These are phyloP conservation scores for Entomobrya multifasciata DNA, from an alignment of 2,888 invertebrate genomes.

Conservation along the genomic window DNA sequence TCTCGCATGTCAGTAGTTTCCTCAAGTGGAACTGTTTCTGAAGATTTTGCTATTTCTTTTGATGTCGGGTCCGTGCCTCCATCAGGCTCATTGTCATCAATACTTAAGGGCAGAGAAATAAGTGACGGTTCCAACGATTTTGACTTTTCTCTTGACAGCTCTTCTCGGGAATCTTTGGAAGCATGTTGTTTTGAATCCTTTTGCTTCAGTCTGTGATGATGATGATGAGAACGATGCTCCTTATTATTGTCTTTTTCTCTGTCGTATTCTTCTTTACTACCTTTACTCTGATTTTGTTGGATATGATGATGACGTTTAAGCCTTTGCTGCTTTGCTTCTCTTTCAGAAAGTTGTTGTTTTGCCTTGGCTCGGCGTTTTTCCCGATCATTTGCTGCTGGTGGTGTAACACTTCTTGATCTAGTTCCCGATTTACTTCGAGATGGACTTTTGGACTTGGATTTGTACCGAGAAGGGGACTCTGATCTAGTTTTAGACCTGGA, in stretches of 20 bases:
- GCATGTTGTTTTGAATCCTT: slow-evolving; percentile 53
- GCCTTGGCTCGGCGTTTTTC: slow-evolving; percentile 32
- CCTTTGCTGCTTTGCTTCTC: slow-evolving; percentile 41
- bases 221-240: slow-evolving; percentile 44
- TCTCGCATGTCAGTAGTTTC: slow-evolving; percentile 46
- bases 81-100: slow-evolving; percentile 49
- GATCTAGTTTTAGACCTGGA: slow-evolving; percentile 75
- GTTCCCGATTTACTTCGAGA: slow-evolving; percentile 75
- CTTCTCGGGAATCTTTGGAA: slow-evolving; percentile 55
- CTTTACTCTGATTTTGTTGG: slow-evolving; percentile 40
- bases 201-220: slow-evolving; percentile 49
- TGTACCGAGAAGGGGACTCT: slow-evolving; percentile 57
- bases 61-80: slow-evolving; percentile 11
- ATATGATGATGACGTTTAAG: slow-evolving; percentile 61
- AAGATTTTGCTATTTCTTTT: slow-evolving; percentile 28
- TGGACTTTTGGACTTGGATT: slow-evolving; percentile 71
- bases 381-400: slow-evolving; percentile 26
- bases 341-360: slow-evolving; percentile 32
- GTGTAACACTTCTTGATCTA: slow-evolving; percentile 65
- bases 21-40: slow-evolving; percentile 38
- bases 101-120: slow-evolving; percentile 51
- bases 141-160: slow-evolving; percentile 52
- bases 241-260: slow-evolving; percentile 1
- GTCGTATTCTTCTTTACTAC: slow-evolving; percentile 42
- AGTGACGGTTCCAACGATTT: slow-evolving; percentile 64